Conservation (phyloP, 2,113 vertebrate species). For the Rhipidura dahli region DNA sequence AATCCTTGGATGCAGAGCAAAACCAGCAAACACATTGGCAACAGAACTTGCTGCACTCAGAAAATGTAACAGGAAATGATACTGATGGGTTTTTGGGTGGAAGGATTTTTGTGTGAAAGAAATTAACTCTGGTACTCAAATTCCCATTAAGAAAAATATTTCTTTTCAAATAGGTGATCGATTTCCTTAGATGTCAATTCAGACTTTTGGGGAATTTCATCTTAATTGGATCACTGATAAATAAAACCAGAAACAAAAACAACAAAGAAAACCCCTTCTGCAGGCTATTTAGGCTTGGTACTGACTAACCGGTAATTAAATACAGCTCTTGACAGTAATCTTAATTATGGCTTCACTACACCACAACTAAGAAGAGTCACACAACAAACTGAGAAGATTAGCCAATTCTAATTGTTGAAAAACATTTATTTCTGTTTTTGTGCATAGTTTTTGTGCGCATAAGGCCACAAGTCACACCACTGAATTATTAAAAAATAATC, state of each 20-base stretch:
- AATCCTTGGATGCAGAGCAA: constrained; percentile 34
- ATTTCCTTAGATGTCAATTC: not conserved
- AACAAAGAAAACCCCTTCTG: not conserved
- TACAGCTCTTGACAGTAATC: constrained; percentile 33
- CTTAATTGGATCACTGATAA: constrained; percentile 13
- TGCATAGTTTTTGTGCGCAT: not conserved
- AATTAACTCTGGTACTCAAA: not conserved
- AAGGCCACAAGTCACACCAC: not conserved
- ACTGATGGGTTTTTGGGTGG: not conserved
- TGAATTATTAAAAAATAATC: not conserved
- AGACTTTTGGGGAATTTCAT: not conserved
- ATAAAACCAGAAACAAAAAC: constrained; percentile 21
- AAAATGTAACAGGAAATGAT: constrained; percentile 18
- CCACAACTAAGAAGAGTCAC: constrained; percentile 19
- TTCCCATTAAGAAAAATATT: not conserved
- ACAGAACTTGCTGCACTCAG: not conserved
- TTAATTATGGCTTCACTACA: constrained; percentile 31
- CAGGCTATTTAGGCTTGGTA: constrained; percentile 43
- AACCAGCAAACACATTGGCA: constrained; percentile 40
- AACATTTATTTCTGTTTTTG: constrained; percentile 17
- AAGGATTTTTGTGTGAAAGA: not conserved
- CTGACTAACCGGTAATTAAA: constrained; percentile 57
- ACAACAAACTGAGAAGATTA: constrained; percentile 31
- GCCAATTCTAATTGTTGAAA: constrained; percentile 42
- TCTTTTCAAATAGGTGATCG: not conserved